A percentile compares a stretch with the other conserved stretches of the same genome.
phyloP scores from a whole-genome alignment of 2,888 invertebrate genomes.

The Steinernema carpocapsae region DNA sequence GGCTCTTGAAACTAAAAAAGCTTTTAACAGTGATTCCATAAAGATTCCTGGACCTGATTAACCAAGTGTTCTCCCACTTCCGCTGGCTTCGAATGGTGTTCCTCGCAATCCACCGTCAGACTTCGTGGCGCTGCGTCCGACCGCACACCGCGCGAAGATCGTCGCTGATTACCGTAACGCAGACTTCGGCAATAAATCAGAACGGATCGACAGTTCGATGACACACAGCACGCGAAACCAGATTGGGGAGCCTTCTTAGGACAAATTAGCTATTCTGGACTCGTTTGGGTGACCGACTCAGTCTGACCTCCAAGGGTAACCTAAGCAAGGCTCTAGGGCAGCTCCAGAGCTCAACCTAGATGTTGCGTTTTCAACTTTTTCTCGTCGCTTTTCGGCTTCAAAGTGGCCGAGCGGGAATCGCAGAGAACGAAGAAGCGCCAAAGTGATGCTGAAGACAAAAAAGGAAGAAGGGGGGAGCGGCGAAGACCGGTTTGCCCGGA shows the following conservation, averaged over 20 bases:
- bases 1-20: too few relatives aligned
- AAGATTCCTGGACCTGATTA: too few relatives aligned
- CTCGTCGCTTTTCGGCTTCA: not conserved
- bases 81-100: not conserved
- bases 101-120: not conserved
- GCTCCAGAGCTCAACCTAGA: not conserved
- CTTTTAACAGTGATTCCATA: too few relatives aligned
- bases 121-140: not conserved
- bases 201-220: not conserved
- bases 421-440: not conserved
- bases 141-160: not conserved
- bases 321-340: not conserved
- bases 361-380: not conserved
- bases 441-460: not conserved
- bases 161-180: slow-evolving; percentile 27
- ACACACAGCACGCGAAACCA: not conserved
- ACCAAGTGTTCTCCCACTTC: too few relatives aligned
- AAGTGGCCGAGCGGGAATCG: not conserved
- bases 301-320: not conserved
- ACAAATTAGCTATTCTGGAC: not conserved
- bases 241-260: too few relatives aligned
- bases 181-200: slow-evolving; percentile 10
- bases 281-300: not conserved
- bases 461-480: not conserved
- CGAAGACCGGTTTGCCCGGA: slow-evolving; percentile 8